These are phyloP conservation scores for Conus canariensis DNA, from an alignment of 2,888 invertebrate genomes.

Conservation along the genomic window DNA sequence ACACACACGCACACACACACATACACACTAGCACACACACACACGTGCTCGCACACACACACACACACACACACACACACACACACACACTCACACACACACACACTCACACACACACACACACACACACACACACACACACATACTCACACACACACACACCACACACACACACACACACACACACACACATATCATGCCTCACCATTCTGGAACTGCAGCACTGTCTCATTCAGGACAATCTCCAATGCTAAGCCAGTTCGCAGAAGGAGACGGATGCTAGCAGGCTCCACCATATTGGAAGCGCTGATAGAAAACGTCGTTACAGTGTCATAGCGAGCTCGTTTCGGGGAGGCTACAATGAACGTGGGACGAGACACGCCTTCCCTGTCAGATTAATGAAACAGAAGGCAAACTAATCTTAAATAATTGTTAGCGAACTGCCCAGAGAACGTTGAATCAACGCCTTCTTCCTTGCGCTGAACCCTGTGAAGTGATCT, in stretches of 20 bases:
- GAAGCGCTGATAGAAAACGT: conserved; percentile 39
- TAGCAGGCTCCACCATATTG: not conserved
- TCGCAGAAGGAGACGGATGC: conserved; percentile 32
- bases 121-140: not conserved
- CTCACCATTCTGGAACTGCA: not conserved
- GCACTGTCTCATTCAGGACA: conserved; percentile 33
- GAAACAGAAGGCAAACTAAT: not conserved
- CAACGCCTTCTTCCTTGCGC: too few relatives aligned
- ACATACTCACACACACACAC: conserved; percentile 13
- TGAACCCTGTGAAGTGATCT: too few relatives aligned
- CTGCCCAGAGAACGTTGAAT: too few relatives aligned
- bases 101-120: conserved; percentile 12
- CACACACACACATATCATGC: not conserved
- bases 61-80: too few relatives aligned
- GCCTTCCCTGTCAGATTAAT: not conserved
- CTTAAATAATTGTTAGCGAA: not conserved
- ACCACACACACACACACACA: conserved; percentile 2
- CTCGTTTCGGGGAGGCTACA: conserved; percentile 40
- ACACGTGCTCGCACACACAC: too few relatives aligned
- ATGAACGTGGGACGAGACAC: conserved; percentile 33
- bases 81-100: not conserved
- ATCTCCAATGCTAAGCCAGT: conserved; percentile 27
- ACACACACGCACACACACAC: not conserved
- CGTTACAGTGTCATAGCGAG: conserved; percentile 35
- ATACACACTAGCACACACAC: too few relatives aligned